Evolutionary conservation across 30 jellyfish, hydroid and myxozoan genomes (phyloP).

Genomic region (Hydra vulgaris): DNA sequence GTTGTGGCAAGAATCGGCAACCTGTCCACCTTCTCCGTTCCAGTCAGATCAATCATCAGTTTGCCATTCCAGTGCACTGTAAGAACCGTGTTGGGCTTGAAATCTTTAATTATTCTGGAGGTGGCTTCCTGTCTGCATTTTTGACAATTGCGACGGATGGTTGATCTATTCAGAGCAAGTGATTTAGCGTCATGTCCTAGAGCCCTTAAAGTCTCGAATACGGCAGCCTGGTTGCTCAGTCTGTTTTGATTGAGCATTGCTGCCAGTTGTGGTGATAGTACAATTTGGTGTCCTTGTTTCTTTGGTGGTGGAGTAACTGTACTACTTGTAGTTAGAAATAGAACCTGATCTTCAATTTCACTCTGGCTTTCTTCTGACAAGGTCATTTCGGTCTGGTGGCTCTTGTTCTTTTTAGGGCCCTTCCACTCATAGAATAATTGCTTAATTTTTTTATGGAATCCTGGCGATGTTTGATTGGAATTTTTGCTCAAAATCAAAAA

Average conservation of each 20-base stretch:
- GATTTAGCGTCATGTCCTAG: background rate
- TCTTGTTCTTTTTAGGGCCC: too few species aligned
- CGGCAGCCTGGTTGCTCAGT: background rate
- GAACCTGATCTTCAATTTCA: too few species aligned
- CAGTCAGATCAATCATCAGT: background rate
- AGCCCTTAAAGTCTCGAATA: background rate
- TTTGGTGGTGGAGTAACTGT: too few species aligned
- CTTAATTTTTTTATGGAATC: too few species aligned
- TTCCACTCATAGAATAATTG: too few species aligned
- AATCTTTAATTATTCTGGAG: background rate
- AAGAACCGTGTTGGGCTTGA: background rate
- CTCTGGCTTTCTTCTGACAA: too few species aligned
- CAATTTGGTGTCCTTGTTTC: too few species aligned
- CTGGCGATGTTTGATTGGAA: too few species aligned
- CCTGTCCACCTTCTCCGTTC: background rate
- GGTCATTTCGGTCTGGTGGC: too few species aligned
- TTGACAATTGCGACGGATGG: background rate
- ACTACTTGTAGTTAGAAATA: too few species aligned
- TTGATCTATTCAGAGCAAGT: background rate
- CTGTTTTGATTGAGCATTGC: background rate
- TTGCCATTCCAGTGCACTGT: conserved; percentile 5
- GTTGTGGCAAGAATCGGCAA: background rate
- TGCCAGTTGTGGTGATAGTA: too few species aligned
- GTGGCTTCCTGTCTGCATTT: background rate
- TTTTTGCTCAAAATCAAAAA: too few species aligned